Evolutionary conservation across 1,140 invertebrate species (phyloP).

Genomic region (Heliconius nattereri): DNA sequence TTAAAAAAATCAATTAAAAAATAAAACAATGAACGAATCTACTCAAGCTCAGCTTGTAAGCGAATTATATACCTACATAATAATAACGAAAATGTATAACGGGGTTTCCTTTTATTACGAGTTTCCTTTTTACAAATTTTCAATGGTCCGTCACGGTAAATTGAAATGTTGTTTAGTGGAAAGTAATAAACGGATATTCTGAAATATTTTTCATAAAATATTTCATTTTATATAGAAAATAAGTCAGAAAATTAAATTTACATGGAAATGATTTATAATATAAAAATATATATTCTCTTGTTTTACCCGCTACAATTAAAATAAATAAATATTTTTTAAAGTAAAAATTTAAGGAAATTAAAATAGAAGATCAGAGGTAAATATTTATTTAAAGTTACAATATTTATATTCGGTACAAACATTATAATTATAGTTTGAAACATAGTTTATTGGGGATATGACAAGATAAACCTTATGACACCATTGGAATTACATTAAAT

Average conservation of each 20-base stretch:
- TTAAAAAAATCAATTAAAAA: too few species aligned
- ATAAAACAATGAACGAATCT: not conserved
- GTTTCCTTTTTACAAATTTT: constrained; percentile 1
- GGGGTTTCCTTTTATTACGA: not conserved
- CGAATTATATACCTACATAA: not conserved
- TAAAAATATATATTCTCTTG: too few species aligned
- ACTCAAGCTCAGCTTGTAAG: constrained; percentile 1
- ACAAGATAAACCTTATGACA: constrained; percentile 29
- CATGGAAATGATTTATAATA: too few species aligned
- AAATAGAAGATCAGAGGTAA: constrained; percentile 47
- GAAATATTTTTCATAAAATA: not conserved
- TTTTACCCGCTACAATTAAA: too few species aligned
- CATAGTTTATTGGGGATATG: constrained; percentile 32
- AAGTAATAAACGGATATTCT: not conserved
- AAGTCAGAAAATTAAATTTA: not conserved
- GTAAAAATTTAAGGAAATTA: not conserved
- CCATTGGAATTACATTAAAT: constrained; percentile 25
- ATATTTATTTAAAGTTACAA: constrained; percentile 61
- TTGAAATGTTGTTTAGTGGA: not conserved
- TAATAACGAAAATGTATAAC: not conserved
- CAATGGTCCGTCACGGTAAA: constrained; percentile 4
- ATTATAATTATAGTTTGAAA: constrained; percentile 39
- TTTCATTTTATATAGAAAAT: not conserved
- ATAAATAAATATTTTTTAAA: too few species aligned
- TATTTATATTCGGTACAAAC: constrained; percentile 61